Evolutionary conservation across 1,140 invertebrate genomes (phyloP).

Genomic region (Cephus cinctus): DNA sequence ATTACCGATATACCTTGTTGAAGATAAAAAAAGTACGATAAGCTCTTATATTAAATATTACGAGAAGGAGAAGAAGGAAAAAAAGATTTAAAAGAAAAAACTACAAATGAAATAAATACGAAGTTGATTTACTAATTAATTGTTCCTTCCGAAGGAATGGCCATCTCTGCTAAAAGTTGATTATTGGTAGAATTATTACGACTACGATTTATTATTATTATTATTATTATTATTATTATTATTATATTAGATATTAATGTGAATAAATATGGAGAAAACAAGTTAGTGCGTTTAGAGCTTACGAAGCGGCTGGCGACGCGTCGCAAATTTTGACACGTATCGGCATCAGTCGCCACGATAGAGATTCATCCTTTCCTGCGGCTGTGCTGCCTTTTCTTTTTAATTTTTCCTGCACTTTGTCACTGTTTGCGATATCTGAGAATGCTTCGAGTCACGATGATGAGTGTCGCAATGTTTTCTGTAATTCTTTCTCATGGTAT

Average conservation of each 20-base stretch:
- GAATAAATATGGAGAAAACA: constrained; percentile 10
- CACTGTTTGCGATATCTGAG: too few relatives aligned
- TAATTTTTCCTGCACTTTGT: constrained; percentile 1
- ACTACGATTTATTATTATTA: too few relatives aligned
- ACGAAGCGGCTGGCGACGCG: constrained; percentile 3
- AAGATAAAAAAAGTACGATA: constrained; percentile 36
- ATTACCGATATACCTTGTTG: constrained; percentile 47
- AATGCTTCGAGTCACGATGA: too few relatives aligned
- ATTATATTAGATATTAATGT: constrained; percentile 33
- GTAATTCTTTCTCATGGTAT: too few relatives aligned
- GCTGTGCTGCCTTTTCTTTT: constrained; percentile 5
- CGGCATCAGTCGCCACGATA: background rate
- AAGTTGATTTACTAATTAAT: constrained; percentile 18
- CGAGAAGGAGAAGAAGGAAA: constrained; percentile 4
- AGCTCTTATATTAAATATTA: constrained; percentile 36
- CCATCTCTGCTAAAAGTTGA: constrained; percentile 39
- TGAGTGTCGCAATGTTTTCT: too few relatives aligned
- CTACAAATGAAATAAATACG: constrained; percentile 16
- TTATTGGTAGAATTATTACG: constrained; percentile 40
- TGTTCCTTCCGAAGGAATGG: constrained; percentile 20
- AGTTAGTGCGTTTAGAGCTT: constrained; percentile 2
- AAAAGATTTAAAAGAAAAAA: too few relatives aligned
- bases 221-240: constrained; percentile 26
- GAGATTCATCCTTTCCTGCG: background rate
- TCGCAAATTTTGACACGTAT: constrained; percentile 3